Base-by-base conservation (phyloP, 2,888 invertebrate species). In the Blera fallax region DNA sequence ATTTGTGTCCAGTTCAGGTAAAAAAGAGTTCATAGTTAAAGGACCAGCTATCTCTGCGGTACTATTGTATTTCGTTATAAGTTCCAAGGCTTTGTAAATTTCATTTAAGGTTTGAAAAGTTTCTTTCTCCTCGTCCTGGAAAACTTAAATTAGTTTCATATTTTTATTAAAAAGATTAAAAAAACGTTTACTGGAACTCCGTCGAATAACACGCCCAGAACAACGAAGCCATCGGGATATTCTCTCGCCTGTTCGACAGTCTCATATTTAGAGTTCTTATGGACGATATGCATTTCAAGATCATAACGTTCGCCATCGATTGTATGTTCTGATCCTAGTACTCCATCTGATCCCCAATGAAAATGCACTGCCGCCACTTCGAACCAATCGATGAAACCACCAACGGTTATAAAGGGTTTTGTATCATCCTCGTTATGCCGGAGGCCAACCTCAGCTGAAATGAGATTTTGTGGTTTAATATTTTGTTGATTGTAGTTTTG, bases 311-410 rank as follows among this genome's bases (percentile, higher is more conserved):
- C 84, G 2, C 90, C 89, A 76, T 91, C 89, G 0, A 91, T 81
- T 21, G 88, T 32, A 45, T 91, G 91, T 54, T 91, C 91, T 0
- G 96, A 95, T 8, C 96, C 96, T 32, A 94, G 93, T 89, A 94
- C 94, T 90, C 95, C 94, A 88, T 94, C 94, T 85, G 94, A 94
- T 0, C 94, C 92, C 96, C 96, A 96, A 90, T 96, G 96, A 91
- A 96, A 96, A 67, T 91, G 91, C 0, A 91, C 88, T 0, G 78
- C 87, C 29, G 88, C 87, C 0, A 89, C 90, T 77, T 90, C 90
- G 69, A 90, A 91, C 8, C 50, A 69, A 3, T 84, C 88, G 21
- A 87, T 88, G 8, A 89, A 69, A 2, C 90, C 76, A 10, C 90
- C 90, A 5, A 90, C 89, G 0, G 88, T 88, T 6, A 91, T 73